Percentiles rank a stretch among this genome's conserved stretches.
Conservation (phyloP, 2,888 invertebrate genomes). For the Calameuta pallipes region DNA sequence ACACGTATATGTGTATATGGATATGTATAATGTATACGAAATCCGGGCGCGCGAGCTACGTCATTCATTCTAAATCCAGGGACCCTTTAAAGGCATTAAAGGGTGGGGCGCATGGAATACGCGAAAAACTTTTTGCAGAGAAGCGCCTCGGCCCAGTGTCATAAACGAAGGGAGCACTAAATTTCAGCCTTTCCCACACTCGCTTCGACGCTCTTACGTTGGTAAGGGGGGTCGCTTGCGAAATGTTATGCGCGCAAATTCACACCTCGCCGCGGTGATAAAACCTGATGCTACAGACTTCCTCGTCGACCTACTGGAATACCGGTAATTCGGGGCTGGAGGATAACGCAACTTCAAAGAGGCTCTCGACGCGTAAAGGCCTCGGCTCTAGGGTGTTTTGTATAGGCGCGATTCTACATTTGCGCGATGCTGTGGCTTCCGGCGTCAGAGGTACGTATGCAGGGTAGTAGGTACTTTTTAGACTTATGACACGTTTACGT, state of each 20-base stretch:
- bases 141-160: background rate
- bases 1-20: background rate
- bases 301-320: conserved; percentile 8
- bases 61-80: background rate
- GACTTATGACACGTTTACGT: background rate
- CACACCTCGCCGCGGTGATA: background rate
- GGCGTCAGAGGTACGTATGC: background rate
- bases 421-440: background rate
- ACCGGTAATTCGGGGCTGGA: conserved; percentile 31
- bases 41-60: background rate
- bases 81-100: background rate
- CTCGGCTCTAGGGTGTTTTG: background rate
- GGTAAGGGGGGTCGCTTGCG: background rate
- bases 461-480: background rate
- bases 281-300: background rate
- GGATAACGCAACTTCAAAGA: conserved; percentile 26
- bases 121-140: background rate
- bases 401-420: background rate
- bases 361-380: conserved; percentile 22
- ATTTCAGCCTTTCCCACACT: background rate
- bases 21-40: background rate
- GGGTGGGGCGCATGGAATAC: background rate
- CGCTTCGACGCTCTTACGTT: background rate
- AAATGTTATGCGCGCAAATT: conserved; percentile 2
- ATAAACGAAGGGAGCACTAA: background rate